Base-by-base conservation (phyloP, 2,888 invertebrate genomes). In the Laspeyria flexula region DNA sequence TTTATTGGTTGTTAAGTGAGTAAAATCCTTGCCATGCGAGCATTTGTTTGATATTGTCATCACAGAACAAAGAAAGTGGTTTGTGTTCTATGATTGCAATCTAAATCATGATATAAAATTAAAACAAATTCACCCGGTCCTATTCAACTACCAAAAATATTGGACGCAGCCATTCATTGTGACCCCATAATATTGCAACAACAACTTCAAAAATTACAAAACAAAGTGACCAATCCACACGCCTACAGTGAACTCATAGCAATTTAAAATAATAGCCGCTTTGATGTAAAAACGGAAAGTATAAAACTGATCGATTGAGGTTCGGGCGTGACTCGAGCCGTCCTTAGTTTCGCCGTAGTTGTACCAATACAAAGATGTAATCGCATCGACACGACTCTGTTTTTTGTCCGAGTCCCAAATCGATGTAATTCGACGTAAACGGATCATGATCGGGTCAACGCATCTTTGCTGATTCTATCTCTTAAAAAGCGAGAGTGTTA, bases 221-320 rank as follows among this genome's bases (percentile, higher is more conserved):
- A 60, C 43, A 49, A 51, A 51, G 30, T 7, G 40, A 41, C 49
- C 33, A n/a, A 58, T n/a, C n/a, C n/a, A 56, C 42, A 16, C 47
- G 51, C 55, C 35, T 41, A 46, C 43, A n/a, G n/a, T n/a, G n/a
- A n/a, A n/a, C n/a, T 37, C 34, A 50, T 37, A 46, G 50, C 53
- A 54, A 65, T 63, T 57, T 58, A 43, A 59, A 61, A 55, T 57
- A 45, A 55, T 41, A 34, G 39, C 33, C 30, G 33, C 62, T 40
- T 40, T 73, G 67, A 69, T 73, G 76, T 65, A 77, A 80, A 76
- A 71, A 75, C 65, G 47, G 66, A 74, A 72, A 77, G 73, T 67
- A 62, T 54, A 52, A 59, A 58, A 56, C 55, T 51, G 61, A 64
- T 61, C 55, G 54, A 56, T 59, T 59, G 57, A 47, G 55, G 44